Conservation (phyloP, 2,797 vertebrate species). For the Hyperoplus immaculatus region DNA sequence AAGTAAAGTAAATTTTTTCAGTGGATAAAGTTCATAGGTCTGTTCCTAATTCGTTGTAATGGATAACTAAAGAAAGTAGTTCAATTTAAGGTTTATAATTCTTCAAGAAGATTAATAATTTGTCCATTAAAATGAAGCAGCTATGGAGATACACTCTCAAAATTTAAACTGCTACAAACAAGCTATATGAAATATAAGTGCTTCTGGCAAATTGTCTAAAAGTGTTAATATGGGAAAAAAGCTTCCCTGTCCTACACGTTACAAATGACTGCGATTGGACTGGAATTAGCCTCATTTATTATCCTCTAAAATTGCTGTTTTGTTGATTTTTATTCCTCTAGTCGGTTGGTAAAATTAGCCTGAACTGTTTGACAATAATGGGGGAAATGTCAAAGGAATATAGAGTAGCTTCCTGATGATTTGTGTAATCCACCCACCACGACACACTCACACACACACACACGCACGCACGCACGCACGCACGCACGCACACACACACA, state of each 20-base stretch:
- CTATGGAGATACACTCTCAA: background rate
- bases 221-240: conserved; percentile 15
- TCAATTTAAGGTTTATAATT: background rate
- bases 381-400: conserved; percentile 63
- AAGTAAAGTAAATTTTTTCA: background rate
- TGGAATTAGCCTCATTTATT: conserved; percentile 58
- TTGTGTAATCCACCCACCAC: conserved; percentile 45
- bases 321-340: conserved; percentile 60
- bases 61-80: background rate
- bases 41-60: background rate
- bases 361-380: conserved; percentile 72
- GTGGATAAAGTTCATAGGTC: background rate
- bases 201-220: conserved; percentile 24
- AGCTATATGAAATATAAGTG: background rate
- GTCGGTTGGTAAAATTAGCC: conserved; percentile 73
- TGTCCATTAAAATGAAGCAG: background rate
- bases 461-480: no score
- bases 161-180: background rate
- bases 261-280: conserved; percentile 44
- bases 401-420: conserved; percentile 66
- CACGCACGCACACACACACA: background rate
- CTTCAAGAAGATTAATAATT: background rate
- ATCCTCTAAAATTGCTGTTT: conserved; percentile 34
- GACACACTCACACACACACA: background rate
- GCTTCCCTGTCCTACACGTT: conserved; percentile 32